Percentiles rank a stretch among this genome's conserved stretches.
Conservation (phyloP, 2,888 invertebrate genomes). For the Myopa tessellatipennis region DNA sequence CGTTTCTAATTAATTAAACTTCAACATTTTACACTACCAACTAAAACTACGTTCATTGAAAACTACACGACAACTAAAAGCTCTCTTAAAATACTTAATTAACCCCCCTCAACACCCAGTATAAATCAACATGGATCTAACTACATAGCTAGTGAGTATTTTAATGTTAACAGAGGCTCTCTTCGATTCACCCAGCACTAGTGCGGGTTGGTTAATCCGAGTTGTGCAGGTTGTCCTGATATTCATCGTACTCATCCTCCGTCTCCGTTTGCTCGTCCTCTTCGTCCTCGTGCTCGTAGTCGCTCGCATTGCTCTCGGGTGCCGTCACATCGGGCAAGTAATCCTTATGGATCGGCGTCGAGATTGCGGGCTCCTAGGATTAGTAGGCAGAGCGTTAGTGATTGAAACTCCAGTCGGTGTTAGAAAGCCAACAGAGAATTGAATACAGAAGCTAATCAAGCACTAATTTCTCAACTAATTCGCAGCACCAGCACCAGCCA, state of each 20-base stretch:
- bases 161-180: conserved; percentile 1
- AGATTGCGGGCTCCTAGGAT: conserved; percentile 67
- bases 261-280: conserved; percentile 72
- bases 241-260: conserved; percentile 75
- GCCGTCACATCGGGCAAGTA: conserved; percentile 73
- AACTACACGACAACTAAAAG: not conserved
- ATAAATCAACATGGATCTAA: not conserved
- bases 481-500: conserved; percentile 30
- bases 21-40: not conserved
- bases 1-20: not conserved
- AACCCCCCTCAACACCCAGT: too few species aligned
- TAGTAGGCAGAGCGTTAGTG: conserved; percentile 59
- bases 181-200: not conserved
- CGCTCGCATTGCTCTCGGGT: conserved; percentile 72
- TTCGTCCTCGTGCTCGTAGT: conserved; percentile 70
- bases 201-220: conserved; percentile 56
- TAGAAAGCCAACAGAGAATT: not conserved
- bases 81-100: not conserved
- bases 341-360: conserved; percentile 71
- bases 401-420: conserved; percentile 8
- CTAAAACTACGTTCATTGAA: not conserved
- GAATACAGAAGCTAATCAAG: conserved; percentile 27
- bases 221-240: conserved; percentile 68
- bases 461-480: conserved; percentile 7
- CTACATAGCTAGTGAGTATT: not conserved